Evolutionary conservation across 2,113 vertebrate species (phyloP), one percentile per base, ranked within the genome.

Genomic region (Antechinus flavipes): DNA sequence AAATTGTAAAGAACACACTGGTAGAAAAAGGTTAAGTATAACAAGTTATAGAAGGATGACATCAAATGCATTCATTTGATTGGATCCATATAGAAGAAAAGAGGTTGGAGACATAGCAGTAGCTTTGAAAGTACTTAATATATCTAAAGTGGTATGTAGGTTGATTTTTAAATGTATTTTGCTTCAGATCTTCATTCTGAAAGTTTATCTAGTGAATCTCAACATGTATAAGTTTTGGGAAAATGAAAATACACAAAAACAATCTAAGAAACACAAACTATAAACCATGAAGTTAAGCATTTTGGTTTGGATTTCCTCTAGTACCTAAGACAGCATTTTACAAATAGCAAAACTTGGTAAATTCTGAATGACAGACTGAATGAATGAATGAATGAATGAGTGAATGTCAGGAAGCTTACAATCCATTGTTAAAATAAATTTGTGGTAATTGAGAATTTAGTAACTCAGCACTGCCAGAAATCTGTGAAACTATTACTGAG

Each of bases 401-500:
- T 95, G 94, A 90, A 90, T 95, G 96, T 95, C 89, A 91, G 61
- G 94, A 96, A 94, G 76, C 91, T 94, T 94, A 94, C 96, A 96
- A 97, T 97, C 97, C 93, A 94, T 96, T 91, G 94, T 96, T 96
- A 97, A 98, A 98, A 90, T 94, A 96, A 96, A 93, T 98, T 92
- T 93, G 96, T 96, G 94, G 91, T 94, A 97, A 52, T 53, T 84
- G 92, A 94, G 92, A 95, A 96, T 76, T 95, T 61, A 96, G 68
- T 97, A 96, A 90, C 93, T 95, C 94, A 89, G 96, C 96, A 92
- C 97, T 94, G 94, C 94, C 95, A 98, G 90, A 95, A 94, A 91
- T 96, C 96, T 27, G 6, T 52, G 50, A 94, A 96, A 92, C 91
- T 58, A 92, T 50, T 54, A 94, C 84, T 54, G 91, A 92, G 68